Evolutionary conservation across 2,113 vertebrate genomes (phyloP).

Genomic region (Sorex araneus): DNA sequence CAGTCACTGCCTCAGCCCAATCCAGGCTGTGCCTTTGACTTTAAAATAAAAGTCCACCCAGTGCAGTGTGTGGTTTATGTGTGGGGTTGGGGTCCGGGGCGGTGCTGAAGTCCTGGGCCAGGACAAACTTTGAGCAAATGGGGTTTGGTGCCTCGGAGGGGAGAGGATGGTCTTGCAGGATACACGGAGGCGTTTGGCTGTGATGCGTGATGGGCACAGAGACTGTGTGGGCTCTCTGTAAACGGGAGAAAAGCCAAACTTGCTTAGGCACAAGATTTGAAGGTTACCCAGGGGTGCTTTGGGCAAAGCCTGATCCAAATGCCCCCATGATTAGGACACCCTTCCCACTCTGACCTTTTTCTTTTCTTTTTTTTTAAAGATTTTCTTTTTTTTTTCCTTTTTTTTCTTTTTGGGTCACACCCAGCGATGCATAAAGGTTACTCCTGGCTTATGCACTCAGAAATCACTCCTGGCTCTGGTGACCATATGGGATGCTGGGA

Average conservation of each 20-base stretch:
- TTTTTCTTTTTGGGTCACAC: too few relatives aligned
- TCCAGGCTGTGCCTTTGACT: conserved; percentile 82
- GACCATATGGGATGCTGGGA: too few relatives aligned
- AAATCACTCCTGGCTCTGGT: too few relatives aligned
- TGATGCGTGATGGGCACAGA: too few relatives aligned
- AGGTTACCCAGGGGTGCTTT: not conserved
- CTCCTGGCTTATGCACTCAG: too few relatives aligned
- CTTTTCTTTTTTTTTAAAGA: not conserved
- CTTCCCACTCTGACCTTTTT: not conserved
- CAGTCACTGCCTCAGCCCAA: conserved; percentile 67
- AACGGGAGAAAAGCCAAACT: not conserved
- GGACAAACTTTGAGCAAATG: not conserved
- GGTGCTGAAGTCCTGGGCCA: not conserved
- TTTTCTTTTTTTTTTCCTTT: too few relatives aligned
- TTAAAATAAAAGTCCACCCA: conserved; percentile 83
- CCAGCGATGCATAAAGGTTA: too few relatives aligned
- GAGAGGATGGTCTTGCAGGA: not conserved
- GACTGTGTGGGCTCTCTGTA: not conserved
- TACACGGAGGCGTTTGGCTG: not conserved
- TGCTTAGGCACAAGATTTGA: not conserved
- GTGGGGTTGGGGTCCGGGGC: not conserved
- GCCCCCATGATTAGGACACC: not conserved
- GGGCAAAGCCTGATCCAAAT: not conserved
- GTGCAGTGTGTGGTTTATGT: conserved; percentile 17
- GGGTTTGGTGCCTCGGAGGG: not conserved